Base-by-base conservation (phyloP, 1,140 invertebrate genomes). In the Drosophila sechellia region DNA sequence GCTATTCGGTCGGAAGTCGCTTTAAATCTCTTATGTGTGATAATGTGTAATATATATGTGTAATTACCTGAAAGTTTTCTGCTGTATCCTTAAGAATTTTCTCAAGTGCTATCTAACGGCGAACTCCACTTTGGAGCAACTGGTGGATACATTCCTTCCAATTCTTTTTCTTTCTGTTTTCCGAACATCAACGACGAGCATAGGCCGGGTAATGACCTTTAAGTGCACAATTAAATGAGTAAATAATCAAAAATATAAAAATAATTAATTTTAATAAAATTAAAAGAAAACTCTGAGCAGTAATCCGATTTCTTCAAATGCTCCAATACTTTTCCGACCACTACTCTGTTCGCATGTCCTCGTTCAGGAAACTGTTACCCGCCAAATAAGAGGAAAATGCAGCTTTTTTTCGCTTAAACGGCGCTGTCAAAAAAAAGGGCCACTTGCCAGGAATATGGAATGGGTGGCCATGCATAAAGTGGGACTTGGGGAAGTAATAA, bases 401-500 rank as follows among this genome's bases (percentile, higher is more conserved):
- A 20, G 39, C 50, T 64, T 50, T 57, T 22, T 59, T 55, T 52
- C 43, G 63, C 71, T 72, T 73, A 84, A 80, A 84, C 81, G 81
- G 54, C 59, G 81, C 81, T 85, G 81, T 85, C 81, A 85, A 85
- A 80, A 60, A 69, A 70, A 52, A 61, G 63, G 73, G 64, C 81
- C 81, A 85, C 81, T 85, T 85, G 81, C 81, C 71, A 34, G 15
- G 39, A 25, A 20, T 39, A 39, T 42, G 35, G 52, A 1, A 15
- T 31, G 46, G 46, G 25, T 31, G 25, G 46, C 15, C 6, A 13
- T n/a, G 25, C 12, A 10, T 11, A 42, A 20, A 50, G 40, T 52
- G 37, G 37, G 25, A 50, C 27, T 34, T 34, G 48, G 27, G 11
- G 34, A 34, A 34, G n/a, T 34, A 50, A 50, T 34, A 34, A 50